Percentiles rank a stretch among this genome's conserved stretches.
Conservation (phyloP, 2,888 invertebrate genomes). For the Octodonta nipae region DNA sequence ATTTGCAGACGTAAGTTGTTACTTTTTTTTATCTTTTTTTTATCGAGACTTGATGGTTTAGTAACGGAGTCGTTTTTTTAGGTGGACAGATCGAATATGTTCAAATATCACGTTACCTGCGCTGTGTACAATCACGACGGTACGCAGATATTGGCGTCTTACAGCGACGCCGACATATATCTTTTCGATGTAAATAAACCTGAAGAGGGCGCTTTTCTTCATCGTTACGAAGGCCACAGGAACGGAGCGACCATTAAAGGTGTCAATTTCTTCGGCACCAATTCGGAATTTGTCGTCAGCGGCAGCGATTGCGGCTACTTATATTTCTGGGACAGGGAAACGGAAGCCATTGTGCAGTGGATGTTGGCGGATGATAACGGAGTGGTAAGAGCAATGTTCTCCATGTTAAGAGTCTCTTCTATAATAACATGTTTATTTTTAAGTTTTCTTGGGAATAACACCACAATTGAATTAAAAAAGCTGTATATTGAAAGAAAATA, state of each 20-base stretch:
- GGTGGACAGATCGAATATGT: too few species aligned
- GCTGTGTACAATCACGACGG: constrained; percentile 86
- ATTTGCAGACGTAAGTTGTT: constrained; percentile 20
- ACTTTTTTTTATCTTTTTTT: too few species aligned
- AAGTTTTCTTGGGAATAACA: too few species aligned
- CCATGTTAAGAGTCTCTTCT: too few species aligned
- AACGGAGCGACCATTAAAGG: constrained; percentile 46
- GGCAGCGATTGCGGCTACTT: constrained; percentile 87
- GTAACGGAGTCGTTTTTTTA: too few species aligned
- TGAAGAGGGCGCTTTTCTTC: constrained; percentile 39
- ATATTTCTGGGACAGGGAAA: constrained; percentile 80
- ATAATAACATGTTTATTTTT: too few species aligned
- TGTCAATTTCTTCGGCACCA: constrained; percentile 85
- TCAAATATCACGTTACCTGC: constrained; percentile 81
- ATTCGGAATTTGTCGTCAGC: constrained; percentile 79
- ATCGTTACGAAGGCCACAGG: constrained; percentile 46
- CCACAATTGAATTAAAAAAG: too few species aligned
- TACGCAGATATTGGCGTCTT: constrained; percentile 80
- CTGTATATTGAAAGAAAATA: too few species aligned
- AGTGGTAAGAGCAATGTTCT: constrained; percentile 49
- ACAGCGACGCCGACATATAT: constrained; percentile 87
- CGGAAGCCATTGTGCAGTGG: constrained; percentile 81
- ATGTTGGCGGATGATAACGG: constrained; percentile 68
- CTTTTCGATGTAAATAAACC: constrained; percentile 56
- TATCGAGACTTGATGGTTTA: too few species aligned